Percentiles rank a stretch among this genome's conserved stretches.
These are phyloP conservation scores for Scaptomyza parva DNA, from an alignment of 2,888 invertebrate genomes.

Conservation along the genomic window DNA sequence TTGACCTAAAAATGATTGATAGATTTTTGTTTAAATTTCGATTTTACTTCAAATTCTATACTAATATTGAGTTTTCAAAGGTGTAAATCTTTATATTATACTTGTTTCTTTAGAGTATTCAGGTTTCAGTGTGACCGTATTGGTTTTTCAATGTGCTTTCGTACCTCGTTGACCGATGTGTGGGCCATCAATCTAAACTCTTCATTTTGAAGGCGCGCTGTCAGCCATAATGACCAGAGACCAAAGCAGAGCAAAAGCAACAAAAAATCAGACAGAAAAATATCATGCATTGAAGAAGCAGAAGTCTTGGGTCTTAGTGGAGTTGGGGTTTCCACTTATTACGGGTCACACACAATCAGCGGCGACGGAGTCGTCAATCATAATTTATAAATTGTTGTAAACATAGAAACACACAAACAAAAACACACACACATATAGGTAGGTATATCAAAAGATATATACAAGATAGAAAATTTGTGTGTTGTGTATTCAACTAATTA, in stretches of 20 bases:
- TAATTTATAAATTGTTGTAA: conserved; percentile 71
- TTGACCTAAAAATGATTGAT: not conserved
- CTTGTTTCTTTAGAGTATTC: conserved; percentile 26
- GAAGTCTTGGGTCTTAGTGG: not conserved
- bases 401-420: conserved; percentile 11
- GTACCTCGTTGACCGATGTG: conserved; percentile 70
- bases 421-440: conserved; percentile 3
- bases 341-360: conserved; percentile 73
- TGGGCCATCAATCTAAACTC: conserved; percentile 80
- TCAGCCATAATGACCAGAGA: conserved; percentile 76
- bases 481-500: conserved; percentile 69
- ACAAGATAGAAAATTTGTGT: conserved; percentile 15
- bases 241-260: conserved; percentile 63
- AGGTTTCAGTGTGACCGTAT: not conserved
- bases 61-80: too few relatives aligned
- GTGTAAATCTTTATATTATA: not conserved
- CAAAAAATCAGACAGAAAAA: conserved; percentile 42
- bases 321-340: conserved; percentile 41
- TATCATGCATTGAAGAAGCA: conserved; percentile 35
- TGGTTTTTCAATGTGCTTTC: conserved; percentile 2
- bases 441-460: not conserved
- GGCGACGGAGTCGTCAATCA: conserved; percentile 69
- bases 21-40: not conserved
- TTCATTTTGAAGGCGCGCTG: conserved; percentile 80
- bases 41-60: not conserved